A percentile compares a stretch with the other conserved stretches of the same genome.
phyloP scores from a whole-genome alignment of 2,888 invertebrate genomes.

The Anticlea derivata region DNA sequence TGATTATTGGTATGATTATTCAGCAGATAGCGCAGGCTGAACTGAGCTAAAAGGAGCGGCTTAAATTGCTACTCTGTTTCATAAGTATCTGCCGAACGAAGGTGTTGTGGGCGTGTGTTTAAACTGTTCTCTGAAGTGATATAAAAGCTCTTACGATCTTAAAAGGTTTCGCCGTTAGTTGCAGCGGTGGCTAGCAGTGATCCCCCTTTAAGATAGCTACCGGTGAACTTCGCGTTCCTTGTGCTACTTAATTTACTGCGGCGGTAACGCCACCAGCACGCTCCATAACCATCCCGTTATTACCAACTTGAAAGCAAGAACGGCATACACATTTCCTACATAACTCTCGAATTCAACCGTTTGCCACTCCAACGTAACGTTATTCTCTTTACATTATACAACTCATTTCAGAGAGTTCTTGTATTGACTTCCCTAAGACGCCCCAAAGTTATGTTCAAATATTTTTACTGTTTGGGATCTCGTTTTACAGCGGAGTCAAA shows the following conservation, averaged over 20 bases:
- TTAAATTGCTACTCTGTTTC: constrained; percentile 28
- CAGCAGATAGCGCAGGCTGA: constrained; percentile 9
- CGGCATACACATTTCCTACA: constrained; percentile 76
- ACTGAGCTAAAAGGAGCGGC: constrained; percentile 22
- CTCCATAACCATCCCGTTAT: constrained; percentile 79
- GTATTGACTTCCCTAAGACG: constrained; percentile 38
- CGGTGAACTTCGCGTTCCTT: constrained; percentile 61
- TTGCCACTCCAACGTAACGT: constrained; percentile 64
- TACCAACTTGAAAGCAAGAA: constrained; percentile 81
- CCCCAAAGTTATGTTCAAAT: constrained; percentile 37
- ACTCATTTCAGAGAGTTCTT: constrained; percentile 46
- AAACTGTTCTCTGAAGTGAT: constrained; percentile 47
- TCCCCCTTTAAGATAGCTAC: constrained; percentile 61
- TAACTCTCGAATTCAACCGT: constrained; percentile 74
- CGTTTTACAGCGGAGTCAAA: constrained; percentile 35
- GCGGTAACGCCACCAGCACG: constrained; percentile 79
- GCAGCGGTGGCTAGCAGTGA: constrained; percentile 58
- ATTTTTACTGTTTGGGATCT: constrained; percentile 36
- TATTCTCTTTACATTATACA: constrained; percentile 59
- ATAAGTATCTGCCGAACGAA: constrained; percentile 23
- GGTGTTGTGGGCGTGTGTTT: constrained; percentile 39
- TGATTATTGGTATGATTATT: constrained; percentile 2
- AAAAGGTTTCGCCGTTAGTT: constrained; percentile 51
- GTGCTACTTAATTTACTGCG: constrained; percentile 76
- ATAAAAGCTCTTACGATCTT: constrained; percentile 52